A percentile compares a stretch with the other conserved stretches of the same genome.
Conservation (phyloP, 2,113 vertebrate species). For the Tauraco erythrolophus region DNA sequence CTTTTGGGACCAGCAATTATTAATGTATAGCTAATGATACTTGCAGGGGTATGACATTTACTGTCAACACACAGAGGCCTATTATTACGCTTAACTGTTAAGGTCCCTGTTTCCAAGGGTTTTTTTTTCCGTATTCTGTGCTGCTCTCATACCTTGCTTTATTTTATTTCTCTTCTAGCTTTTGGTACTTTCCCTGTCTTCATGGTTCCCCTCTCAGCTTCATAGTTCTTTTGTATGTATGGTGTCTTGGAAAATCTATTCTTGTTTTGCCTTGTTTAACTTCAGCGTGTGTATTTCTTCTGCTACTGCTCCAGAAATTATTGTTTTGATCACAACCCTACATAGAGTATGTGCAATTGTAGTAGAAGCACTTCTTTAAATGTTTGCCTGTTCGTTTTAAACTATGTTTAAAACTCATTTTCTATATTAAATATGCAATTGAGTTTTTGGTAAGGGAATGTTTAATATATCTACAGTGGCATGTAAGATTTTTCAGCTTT, state of each 20-base stretch:
- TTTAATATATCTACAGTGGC: neutral
- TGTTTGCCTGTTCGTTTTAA: neutral
- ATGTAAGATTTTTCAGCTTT: neutral
- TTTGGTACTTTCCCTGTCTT: accelerated
- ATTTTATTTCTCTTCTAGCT: neutral
- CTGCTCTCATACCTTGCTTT: neutral
- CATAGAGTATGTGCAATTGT: accelerated
- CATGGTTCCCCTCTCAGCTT: neutral
- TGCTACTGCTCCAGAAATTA: neutral
- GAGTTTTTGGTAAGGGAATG: neutral
- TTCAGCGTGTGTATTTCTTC: neutral
- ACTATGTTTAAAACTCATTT: neutral
- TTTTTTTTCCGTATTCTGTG: neutral
- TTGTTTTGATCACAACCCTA: neutral
- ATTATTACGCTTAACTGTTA: neutral
- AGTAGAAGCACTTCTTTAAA: neutral
- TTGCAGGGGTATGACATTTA: neutral
- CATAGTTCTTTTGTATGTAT: neutral
- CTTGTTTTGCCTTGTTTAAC: neutral
- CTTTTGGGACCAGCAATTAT: neutral
- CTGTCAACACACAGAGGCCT: neutral
- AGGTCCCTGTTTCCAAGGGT: neutral
- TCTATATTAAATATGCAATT: neutral
- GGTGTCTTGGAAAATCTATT: neutral
- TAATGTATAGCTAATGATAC: neutral